phyloP scores from a whole-genome alignment of 1,140 invertebrate genomes.

The Aporrectodea caliginosa region DNA sequence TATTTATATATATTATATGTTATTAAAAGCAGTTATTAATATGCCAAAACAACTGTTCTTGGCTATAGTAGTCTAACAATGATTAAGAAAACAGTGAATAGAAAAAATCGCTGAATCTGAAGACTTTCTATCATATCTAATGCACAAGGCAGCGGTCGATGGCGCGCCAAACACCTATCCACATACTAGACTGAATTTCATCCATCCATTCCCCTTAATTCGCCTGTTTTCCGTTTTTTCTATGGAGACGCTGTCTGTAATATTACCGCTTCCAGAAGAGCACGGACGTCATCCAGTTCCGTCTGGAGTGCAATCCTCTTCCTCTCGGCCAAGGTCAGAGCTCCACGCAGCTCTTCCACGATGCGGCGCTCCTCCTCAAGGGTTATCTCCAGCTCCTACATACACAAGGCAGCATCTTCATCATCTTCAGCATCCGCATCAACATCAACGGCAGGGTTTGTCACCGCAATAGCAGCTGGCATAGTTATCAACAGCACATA shows the following conservation, averaged over 20 bases:
- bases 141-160: not conserved
- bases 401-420: not conserved
- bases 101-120: too few species aligned
- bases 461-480: too few species aligned
- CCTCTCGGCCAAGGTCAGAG: conserved; percentile 49
- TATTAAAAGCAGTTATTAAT: too few species aligned
- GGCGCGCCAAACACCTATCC: not conserved
- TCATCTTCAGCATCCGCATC: not conserved
- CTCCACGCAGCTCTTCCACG: conserved; percentile 45
- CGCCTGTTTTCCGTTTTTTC: too few species aligned
- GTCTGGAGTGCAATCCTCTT: conserved; percentile 47
- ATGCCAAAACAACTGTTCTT: too few species aligned
- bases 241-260: not conserved
- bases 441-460: too few species aligned
- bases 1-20: too few species aligned
- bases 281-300: conserved; percentile 52
- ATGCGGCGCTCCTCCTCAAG: conserved; percentile 49
- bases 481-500: too few species aligned
- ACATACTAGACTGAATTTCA: not conserved
- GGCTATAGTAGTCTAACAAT: too few species aligned
- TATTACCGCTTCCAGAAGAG: conserved; percentile 50
- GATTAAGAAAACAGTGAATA: too few species aligned
- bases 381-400: conserved; percentile 48
- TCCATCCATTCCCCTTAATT: conserved; percentile 19
- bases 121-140: not conserved